Evolutionary conservation across 2,113 vertebrate genomes (phyloP), one percentile per base, ranked within the genome.

Genomic region (Ancistrus triradiatus): DNA sequence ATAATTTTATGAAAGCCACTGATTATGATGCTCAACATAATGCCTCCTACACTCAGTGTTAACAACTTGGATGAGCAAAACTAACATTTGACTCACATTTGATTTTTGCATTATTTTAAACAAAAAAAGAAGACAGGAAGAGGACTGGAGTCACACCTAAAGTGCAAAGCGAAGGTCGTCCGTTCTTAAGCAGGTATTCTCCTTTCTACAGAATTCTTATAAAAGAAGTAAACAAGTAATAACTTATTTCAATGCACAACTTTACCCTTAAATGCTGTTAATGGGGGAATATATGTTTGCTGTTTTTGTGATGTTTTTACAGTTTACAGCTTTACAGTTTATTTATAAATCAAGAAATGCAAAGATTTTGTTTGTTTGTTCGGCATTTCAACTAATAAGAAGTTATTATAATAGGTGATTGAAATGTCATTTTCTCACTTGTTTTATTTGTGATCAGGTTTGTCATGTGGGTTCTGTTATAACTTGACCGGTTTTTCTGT

Each of bases 71-170:
- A 56, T 56, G 50, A 22, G 3, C 19, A 35, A 47, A 46, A 65
- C 17, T 33, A 46, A 19, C 19, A 48, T 28, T 38, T 35, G 25
- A 14, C 2, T 27, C 21, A 18, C 25, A 46, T 44, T 63, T 73
- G 31, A 33, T 57, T 68, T 63, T 50, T 60, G 47, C 50, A 73
- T 22, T 22, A n/a, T n/a, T n/a, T n/a, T n/a, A n/a, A n/a, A n/a
- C n/a, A n/a, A n/a, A n/a, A n/a, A n/a, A n/a, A n/a, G n/a, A 56
- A 63, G 52, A 68, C 58, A 73, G 70, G 70, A 73, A 68, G 64
- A 68, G 47, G 48, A 53, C 59, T 44, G 10, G 22, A 52, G 70
- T 28, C 19, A 50, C 53, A 59, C 44, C 59, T 55, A 68, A 72
- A 19, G 44, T 50, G 1, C 48, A 63, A 59, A 58, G 56, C 50